Evolutionary conservation across 2,888 invertebrate genomes (phyloP).

Genomic region (Leucozona laternaria): DNA sequence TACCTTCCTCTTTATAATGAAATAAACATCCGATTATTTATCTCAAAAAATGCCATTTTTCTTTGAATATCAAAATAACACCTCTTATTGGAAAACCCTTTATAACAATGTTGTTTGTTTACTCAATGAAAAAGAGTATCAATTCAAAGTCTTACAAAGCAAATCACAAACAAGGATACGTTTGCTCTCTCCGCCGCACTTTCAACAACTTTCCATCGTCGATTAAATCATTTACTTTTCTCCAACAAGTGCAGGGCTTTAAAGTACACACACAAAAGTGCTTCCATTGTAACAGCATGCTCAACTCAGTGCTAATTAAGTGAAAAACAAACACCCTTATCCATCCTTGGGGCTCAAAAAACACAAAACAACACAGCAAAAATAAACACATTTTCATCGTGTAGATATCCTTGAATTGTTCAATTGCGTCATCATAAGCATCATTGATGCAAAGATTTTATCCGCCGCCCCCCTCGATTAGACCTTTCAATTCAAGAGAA

Average conservation of each 20-base stretch:
- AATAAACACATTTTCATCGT: neutral
- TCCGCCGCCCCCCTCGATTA: neutral
- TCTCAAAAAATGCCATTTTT: no score
- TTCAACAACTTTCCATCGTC: neutral
- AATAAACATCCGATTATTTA: no score
- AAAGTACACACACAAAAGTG: conserved; percentile 3
- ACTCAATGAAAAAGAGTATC: no score
- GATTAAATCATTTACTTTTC: neutral
- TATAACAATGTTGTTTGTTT: no score
- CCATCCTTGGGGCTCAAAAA: neutral
- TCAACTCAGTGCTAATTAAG: conserved; percentile 41
- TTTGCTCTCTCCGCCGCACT: neutral
- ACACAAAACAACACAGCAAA: neutral
- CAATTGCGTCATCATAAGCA: conserved; percentile 35
- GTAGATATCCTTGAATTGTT: conserved; percentile 20
- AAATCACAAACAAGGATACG: neutral
- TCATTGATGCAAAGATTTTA: conserved; percentile 35
- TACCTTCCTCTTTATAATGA: no score
- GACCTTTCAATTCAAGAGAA: conserved; percentile 2
- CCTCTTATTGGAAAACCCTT: no score
- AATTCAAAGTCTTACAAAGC: neutral
- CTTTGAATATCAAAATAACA: no score
- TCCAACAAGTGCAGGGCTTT: neutral
- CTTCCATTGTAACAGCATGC: conserved; percentile 20
- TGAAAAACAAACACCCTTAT: conserved; percentile 30